Evolutionary conservation across 2,888 invertebrate species (phyloP).

Genomic region (Mesorhabditis spiculigera): DNA sequence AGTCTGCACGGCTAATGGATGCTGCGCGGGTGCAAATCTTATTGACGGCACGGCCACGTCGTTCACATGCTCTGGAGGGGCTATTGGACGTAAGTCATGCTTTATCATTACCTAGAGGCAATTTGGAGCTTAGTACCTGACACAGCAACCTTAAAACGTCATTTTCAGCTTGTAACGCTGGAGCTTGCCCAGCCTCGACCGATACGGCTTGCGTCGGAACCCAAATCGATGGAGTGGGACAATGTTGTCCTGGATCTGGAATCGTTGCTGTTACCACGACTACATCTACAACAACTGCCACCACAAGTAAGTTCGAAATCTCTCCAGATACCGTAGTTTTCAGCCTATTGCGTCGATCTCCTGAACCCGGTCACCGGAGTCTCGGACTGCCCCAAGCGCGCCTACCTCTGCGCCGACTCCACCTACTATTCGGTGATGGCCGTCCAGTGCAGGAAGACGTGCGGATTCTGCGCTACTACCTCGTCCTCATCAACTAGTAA

Average conservation of each 20-base stretch:
- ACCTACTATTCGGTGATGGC: constrained; percentile 22
- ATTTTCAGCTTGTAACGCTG: no score
- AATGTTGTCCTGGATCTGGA: neutral
- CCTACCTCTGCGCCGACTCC: constrained; percentile 14
- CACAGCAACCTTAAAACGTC: no score
- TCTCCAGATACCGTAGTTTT: neutral
- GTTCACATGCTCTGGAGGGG: no score
- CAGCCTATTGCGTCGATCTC: constrained; percentile 19
- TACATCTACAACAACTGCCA: constrained; percentile 8
- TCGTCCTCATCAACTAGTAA: constrained; percentile 6
- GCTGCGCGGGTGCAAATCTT: no score
- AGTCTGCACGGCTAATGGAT: no score
- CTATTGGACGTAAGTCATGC: no score
- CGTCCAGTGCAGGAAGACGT: constrained; percentile 20
- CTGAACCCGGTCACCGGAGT: constrained; percentile 18
- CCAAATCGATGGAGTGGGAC: no score
- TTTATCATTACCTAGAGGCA: no score
- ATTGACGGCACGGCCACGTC: no score
- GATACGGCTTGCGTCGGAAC: no score
- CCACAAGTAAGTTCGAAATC: constrained; percentile 8
- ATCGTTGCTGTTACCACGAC: constrained; percentile 10
- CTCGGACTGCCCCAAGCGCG: constrained; percentile 15
- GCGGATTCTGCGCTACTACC: constrained; percentile 16
- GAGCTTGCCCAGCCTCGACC: no score
- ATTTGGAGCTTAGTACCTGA: no score